A percentile compares a stretch with the other conserved stretches of the same genome.
Evolutionary conservation across 1,140 invertebrate species (phyloP).

Genomic region (Coenobita brevimanus): DNA sequence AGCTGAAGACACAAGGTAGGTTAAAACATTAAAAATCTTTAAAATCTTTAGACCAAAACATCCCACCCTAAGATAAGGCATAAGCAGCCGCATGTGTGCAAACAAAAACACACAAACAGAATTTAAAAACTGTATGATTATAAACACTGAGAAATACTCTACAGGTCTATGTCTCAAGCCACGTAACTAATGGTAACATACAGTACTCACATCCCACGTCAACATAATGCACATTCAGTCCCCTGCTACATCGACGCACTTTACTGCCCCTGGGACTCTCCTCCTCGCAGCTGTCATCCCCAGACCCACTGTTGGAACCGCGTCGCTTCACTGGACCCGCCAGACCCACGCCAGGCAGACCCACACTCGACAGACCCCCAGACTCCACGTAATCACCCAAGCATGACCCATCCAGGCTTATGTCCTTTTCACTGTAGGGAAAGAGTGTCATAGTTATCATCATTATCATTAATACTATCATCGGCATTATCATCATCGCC

Average conservation of each 20-base stretch:
- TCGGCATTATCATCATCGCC: too few species aligned
- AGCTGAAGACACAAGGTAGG: too few species aligned
- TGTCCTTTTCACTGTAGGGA: slow-evolving; percentile 51
- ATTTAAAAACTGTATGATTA: too few species aligned
- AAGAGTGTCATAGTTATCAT: too few species aligned
- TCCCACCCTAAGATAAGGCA: too few species aligned
- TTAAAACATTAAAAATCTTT: too few species aligned
- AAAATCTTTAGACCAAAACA: too few species aligned
- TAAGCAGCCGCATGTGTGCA: too few species aligned
- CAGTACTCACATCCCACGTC: slow-evolving; percentile 56
- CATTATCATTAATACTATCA: too few species aligned
- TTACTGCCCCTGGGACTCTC: slow-evolving; percentile 53
- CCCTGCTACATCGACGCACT: slow-evolving; percentile 51
- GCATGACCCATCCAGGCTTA: slow-evolving; percentile 53
- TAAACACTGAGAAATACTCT: too few species aligned
- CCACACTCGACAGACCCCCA: slow-evolving; percentile 35
- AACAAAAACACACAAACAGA: too few species aligned
- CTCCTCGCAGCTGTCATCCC: slow-evolving; percentile 55
- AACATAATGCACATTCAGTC: slow-evolving; percentile 54
- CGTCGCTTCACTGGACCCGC: slow-evolving; percentile 45
- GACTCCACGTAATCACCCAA: slow-evolving; percentile 48
- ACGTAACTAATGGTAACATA: not conserved
- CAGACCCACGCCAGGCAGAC: slow-evolving; percentile 36
- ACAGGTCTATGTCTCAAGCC: not conserved
- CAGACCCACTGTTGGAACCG: slow-evolving; percentile 39